These are phyloP conservation scores for Cottus gobio DNA, from an alignment of 2,113 vertebrate species.

Conservation along the genomic window DNA sequence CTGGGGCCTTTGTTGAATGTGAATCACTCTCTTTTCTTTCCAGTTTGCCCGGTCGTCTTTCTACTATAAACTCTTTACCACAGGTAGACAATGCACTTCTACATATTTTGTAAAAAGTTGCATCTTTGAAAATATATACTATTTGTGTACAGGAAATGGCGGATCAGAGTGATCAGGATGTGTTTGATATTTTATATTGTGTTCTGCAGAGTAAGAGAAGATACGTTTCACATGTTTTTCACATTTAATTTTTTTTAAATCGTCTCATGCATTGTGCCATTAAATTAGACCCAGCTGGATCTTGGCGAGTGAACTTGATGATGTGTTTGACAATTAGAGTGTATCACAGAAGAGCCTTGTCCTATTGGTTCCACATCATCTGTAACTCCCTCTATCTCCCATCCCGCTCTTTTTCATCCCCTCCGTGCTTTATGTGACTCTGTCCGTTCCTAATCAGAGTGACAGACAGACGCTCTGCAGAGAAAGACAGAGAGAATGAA, in stretches of 20 bases:
- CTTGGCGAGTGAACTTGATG: slow-evolving; percentile 38
- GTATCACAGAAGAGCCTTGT: slow-evolving; percentile 70
- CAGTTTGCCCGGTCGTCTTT: slow-evolving; percentile 1
- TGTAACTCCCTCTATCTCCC: slow-evolving; percentile 59
- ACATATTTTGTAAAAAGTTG: not conserved
- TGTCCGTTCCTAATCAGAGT: slow-evolving; percentile 78
- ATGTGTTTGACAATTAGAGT: slow-evolving; percentile 54
- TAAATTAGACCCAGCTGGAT: slow-evolving; percentile 4
- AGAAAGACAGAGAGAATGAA: slow-evolving; percentile 77
- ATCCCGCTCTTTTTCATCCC: slow-evolving; percentile 72
- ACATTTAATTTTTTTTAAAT: slow-evolving; percentile 12
- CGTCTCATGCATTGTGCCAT: slow-evolving; percentile 12
- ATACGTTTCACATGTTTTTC: not conserved
- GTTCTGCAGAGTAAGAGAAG: not conserved
- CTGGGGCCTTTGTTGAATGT: not conserved
- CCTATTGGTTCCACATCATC: slow-evolving; percentile 74
- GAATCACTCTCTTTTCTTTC: not conserved
- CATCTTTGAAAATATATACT: not conserved
- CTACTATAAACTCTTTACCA: not conserved
- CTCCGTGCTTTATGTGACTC: slow-evolving; percentile 66
- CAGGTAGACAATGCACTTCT: not conserved
- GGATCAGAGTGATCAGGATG: not conserved
- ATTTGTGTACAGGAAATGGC: not conserved
- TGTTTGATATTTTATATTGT: slow-evolving; percentile 1
- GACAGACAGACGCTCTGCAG: slow-evolving; percentile 80